Conservation (phyloP, 2,888 invertebrate species). For the Troides helena region DNA sequence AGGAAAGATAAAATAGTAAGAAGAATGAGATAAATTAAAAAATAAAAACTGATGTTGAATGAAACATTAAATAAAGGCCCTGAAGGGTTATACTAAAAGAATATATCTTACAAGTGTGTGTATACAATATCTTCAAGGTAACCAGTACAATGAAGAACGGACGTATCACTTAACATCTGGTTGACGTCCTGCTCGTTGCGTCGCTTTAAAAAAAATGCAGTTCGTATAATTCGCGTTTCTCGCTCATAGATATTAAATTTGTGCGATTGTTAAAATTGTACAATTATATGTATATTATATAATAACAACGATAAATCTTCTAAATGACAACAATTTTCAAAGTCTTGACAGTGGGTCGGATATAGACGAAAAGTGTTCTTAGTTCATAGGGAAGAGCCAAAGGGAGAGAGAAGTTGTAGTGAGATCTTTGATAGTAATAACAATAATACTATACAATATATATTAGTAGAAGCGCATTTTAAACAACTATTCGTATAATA, state of each 20-base stretch:
- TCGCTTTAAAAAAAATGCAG: not conserved
- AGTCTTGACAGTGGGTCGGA: not conserved
- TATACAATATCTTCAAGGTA: too few species aligned
- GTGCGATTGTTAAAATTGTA: slow-evolving; percentile 15
- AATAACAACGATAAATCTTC: slow-evolving; percentile 18
- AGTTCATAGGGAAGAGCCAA: slow-evolving; percentile 1
- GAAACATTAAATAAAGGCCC: too few species aligned
- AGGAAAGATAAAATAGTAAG: too few species aligned
- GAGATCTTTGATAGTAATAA: slow-evolving; percentile 3
- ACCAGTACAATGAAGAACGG: too few species aligned
- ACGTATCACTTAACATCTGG: too few species aligned
- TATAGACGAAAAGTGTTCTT: not conserved
- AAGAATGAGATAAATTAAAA: too few species aligned
- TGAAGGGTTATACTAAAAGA: too few species aligned
- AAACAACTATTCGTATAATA: slow-evolving; percentile 5
- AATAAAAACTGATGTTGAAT: too few species aligned
- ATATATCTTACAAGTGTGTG: too few species aligned
- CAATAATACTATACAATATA: slow-evolving; percentile 6
- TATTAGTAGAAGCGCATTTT: not conserved
- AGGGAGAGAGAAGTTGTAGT: not conserved
- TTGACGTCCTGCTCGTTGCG: too few species aligned
- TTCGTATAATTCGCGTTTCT: not conserved
- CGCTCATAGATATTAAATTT: not conserved
- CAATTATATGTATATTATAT: not conserved
- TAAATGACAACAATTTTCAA: slow-evolving; percentile 10